These are phyloP conservation scores for Linyphia triangularis DNA, from an alignment of 2,888 invertebrate genomes.

Conservation along the genomic window DNA sequence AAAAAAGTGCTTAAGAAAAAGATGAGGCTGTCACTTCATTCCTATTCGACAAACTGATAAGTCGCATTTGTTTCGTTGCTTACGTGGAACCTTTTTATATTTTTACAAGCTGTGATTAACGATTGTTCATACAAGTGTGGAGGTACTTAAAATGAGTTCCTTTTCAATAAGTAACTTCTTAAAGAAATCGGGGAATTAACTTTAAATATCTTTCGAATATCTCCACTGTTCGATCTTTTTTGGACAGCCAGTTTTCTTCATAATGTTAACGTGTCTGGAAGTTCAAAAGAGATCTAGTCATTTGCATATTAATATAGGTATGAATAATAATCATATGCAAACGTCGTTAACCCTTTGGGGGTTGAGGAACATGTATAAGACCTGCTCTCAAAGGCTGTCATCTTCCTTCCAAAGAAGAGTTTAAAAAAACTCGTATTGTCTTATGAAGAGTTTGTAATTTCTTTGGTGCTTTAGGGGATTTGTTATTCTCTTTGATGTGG, in stretches of 20 bases:
- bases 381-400: conserved; percentile 38
- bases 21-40: conserved; percentile 6
- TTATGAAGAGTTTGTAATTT: no score
- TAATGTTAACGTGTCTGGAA: conserved; percentile 36
- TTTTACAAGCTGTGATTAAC: neutral
- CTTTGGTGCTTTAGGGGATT: conserved; percentile 18
- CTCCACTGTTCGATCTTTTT: conserved; percentile 6
- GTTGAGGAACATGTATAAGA: conserved; percentile 14
- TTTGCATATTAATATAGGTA: conserved; percentile 63
- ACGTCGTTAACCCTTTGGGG: conserved; percentile 56
- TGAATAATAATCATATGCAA: conserved; percentile 63
- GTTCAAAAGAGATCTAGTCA: conserved; percentile 45
- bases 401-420: conserved; percentile 10
- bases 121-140: neutral
- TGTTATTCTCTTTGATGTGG: conserved; percentile 2
- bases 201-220: neutral
- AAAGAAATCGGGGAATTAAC: conserved; percentile 3
- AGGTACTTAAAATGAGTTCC: neutral
- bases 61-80: neutral
- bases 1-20: conserved; percentile 25
- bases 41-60: neutral
- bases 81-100: neutral
- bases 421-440: conserved; percentile 7
- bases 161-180: neutral
- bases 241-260: conserved; percentile 46